phyloP scores from a whole-genome alignment of 2,797 vertebrate species.

The Myiotriccus ornatus region DNA sequence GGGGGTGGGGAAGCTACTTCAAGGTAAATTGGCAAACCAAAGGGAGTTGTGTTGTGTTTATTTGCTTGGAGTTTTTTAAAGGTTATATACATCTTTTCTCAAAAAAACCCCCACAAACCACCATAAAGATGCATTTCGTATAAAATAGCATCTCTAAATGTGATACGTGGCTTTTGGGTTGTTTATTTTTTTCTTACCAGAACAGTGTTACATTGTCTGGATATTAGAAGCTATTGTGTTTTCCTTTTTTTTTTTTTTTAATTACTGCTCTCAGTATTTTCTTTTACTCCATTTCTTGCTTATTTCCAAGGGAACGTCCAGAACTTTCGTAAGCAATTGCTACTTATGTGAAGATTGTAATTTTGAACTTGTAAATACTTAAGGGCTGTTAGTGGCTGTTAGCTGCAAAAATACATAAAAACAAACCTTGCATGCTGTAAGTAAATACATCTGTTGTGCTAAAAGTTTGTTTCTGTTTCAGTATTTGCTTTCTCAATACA shows the following conservation, averaged over 20 bases:
- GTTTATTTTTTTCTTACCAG: not conserved
- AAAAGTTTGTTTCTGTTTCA: slow-evolving; percentile 25
- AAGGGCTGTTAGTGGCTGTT: slow-evolving; percentile 51
- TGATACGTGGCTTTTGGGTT: not conserved
- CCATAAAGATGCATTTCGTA: not conserved
- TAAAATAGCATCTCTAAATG: not conserved
- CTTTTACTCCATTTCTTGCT: not conserved
- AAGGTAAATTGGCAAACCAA: slow-evolving; percentile 7
- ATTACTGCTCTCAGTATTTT: not conserved
- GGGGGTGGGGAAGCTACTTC: not conserved
- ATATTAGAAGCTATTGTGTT: not conserved
- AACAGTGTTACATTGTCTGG: slow-evolving; percentile 47
- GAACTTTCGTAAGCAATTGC: not conserved
- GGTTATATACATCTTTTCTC: not conserved
- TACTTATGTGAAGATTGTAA: slow-evolving; percentile 34
- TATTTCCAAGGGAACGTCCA: not conserved
- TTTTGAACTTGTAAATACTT: slow-evolving; percentile 66
- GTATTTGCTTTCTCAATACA: slow-evolving; percentile 10
- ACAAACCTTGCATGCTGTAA: slow-evolving; percentile 52
- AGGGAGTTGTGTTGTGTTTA: not conserved
- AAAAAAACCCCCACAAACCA: not conserved
- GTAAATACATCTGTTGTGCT: slow-evolving; percentile 65
- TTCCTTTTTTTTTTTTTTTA: not conserved
- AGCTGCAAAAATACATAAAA: slow-evolving; percentile 17
- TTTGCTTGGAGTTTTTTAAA: not conserved